A percentile compares a stretch with the other conserved stretches of the same genome.
Conservation (phyloP, 1,140 invertebrate species). For the Macrobrachium rosenbergii region DNA sequence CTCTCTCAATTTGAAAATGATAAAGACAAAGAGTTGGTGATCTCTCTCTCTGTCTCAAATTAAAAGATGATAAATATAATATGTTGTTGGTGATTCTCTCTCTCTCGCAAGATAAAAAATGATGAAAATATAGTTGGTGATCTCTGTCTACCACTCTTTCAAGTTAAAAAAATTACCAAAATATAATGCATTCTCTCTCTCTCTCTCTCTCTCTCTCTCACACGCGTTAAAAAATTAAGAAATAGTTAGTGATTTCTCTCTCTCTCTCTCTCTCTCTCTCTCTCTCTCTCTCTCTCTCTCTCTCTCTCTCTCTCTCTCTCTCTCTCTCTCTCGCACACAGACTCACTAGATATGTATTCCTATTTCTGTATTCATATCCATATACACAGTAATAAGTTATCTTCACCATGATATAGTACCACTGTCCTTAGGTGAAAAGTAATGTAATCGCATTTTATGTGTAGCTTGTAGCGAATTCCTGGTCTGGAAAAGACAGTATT, state of each 20-base stretch:
- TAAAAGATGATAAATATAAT: too few species aligned
- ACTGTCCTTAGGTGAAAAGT: neutral
- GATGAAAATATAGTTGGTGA: neutral
- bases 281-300: constrained; percentile 37
- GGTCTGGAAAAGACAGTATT: too few species aligned
- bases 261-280: neutral
- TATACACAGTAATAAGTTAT: neutral
- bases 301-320: constrained; percentile 33
- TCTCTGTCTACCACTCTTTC: neutral
- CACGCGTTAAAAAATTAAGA: too few species aligned
- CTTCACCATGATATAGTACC: neutral
- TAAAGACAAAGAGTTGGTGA: too few species aligned
- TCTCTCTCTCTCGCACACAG: constrained; percentile 11
- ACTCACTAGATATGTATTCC: neutral
- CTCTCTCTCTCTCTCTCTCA: too few species aligned
- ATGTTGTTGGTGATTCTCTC: too few species aligned
- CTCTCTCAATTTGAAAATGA: too few species aligned
- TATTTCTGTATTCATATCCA: neutral
- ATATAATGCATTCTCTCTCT: too few species aligned
- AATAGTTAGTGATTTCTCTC: too few species aligned
- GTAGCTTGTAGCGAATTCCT: too few species aligned
- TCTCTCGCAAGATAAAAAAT: neutral
- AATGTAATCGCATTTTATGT: too few species aligned
- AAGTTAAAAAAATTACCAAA: too few species aligned
- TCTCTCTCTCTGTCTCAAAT: constrained; percentile 8